A percentile compares a stretch with the other conserved stretches of the same genome.
Evolutionary conservation across 2,888 invertebrate species (phyloP).

Genomic region (Periphyllus acericola): DNA sequence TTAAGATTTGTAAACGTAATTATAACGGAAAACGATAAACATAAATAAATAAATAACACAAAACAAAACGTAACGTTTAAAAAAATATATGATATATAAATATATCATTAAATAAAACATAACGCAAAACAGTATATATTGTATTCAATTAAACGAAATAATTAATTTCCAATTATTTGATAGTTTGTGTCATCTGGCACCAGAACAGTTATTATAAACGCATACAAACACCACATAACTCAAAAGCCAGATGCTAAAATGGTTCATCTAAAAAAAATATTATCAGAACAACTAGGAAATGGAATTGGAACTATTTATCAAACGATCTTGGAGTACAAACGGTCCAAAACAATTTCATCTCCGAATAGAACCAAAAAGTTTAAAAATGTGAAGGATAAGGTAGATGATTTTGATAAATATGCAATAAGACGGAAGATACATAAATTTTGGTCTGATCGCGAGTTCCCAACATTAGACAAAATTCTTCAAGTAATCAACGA

Average conservation of each 20-base stretch:
- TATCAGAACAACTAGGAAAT: conserved; percentile 5
- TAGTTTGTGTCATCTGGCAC: neutral
- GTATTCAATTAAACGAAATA: too few species aligned
- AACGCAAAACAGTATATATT: too few species aligned
- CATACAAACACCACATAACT: neutral
- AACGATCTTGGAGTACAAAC: conserved; percentile 8
- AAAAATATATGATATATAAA: too few species aligned
- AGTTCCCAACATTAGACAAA: neutral
- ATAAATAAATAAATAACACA: too few species aligned
- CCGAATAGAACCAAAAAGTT: neutral
- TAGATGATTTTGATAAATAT: too few species aligned
- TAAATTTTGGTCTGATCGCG: neutral
- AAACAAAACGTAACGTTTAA: too few species aligned
- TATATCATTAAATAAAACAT: too few species aligned
- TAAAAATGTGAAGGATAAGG: conserved; percentile 4
- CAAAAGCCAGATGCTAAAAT: neutral
- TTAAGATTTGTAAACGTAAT: too few species aligned
- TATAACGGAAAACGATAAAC: too few species aligned
- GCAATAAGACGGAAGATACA: neutral
- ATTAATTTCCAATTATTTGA: neutral
- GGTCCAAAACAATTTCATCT: conserved; percentile 5
- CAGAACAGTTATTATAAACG: neutral
- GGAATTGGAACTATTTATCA: conserved; percentile 16
- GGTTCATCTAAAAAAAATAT: neutral
- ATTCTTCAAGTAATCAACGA: neutral